A percentile compares a stretch with the other conserved stretches of the same genome.
These are phyloP conservation scores for Psammodynastes pulverulentus DNA, from an alignment of 2,113 vertebrate species.

Conservation along the genomic window DNA sequence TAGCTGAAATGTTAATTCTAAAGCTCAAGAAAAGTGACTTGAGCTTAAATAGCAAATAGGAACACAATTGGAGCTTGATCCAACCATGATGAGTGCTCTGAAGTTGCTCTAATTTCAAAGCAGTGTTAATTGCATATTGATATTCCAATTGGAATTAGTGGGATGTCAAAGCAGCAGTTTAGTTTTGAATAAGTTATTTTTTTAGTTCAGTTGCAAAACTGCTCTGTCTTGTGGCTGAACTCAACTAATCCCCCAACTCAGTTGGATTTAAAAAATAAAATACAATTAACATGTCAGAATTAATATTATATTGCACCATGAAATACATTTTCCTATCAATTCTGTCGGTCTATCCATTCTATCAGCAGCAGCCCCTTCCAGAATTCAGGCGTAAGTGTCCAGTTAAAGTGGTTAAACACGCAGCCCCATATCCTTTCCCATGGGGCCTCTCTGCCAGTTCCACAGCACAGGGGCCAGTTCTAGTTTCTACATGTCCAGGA, in stretches of 20 bases:
- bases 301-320: neutral
- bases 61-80: neutral
- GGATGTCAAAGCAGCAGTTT: neutral
- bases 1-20: neutral
- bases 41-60: neutral
- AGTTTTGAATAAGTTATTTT: neutral
- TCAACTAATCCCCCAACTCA: neutral
- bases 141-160: neutral
- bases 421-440: neutral
- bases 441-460: neutral
- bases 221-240: neutral
- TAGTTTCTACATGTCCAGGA: too few species aligned
- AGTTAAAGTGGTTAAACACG: too few species aligned
- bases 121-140: too few species aligned
- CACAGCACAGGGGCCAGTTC: too few species aligned
- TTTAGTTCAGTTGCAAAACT: neutral
- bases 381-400: neutral
- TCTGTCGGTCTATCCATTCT: neutral
- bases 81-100: neutral
- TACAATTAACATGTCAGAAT: neutral
- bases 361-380: neutral
- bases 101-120: neutral
- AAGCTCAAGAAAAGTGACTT: neutral
- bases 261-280: neutral
- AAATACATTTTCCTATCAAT: neutral